A percentile compares a stretch with the other conserved stretches of the same genome.
Conservation (phyloP, 2,797 vertebrate species). For the Pseudochromis fuscus region DNA sequence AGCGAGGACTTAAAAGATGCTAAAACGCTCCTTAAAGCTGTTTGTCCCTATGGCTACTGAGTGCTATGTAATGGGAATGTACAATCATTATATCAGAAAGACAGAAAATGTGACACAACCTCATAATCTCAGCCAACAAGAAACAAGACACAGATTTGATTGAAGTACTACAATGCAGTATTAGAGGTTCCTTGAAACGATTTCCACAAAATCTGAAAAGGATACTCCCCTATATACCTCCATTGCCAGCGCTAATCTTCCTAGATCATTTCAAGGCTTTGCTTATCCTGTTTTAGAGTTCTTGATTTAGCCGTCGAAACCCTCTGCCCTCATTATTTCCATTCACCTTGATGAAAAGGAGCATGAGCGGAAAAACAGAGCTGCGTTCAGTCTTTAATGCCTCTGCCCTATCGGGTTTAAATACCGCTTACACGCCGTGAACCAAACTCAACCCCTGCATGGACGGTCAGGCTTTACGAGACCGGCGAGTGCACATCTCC, state of each 20-base stretch:
- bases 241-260: slow-evolving; percentile 32
- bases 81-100: too few species aligned
- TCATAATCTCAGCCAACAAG: too few species aligned
- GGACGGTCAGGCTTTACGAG: slow-evolving; percentile 41
- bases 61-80: too few species aligned
- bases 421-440: slow-evolving; percentile 64
- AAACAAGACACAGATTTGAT: background rate
- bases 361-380: slow-evolving; percentile 75
- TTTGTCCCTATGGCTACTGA: too few species aligned
- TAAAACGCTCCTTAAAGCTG: background rate
- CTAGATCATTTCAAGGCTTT: slow-evolving; percentile 44
- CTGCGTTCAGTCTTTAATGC: slow-evolving; percentile 68
- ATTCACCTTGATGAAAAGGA: slow-evolving; percentile 75
- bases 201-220: slow-evolving; percentile 44
- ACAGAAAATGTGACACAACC: too few species aligned
- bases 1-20: background rate
- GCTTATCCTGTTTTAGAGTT: slow-evolving; percentile 60
- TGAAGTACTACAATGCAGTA: background rate
- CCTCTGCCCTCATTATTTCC: slow-evolving; percentile 72
- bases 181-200: slow-evolving; percentile 14
- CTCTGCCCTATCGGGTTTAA: slow-evolving; percentile 68
- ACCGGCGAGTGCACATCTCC: slow-evolving; percentile 53
- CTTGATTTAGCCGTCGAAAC: slow-evolving; percentile 62
- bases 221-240: slow-evolving; percentile 29
- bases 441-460: slow-evolving; percentile 64